Base-by-base conservation (phyloP, 2,113 vertebrate species). In the Oxyura jamaicensis region DNA sequence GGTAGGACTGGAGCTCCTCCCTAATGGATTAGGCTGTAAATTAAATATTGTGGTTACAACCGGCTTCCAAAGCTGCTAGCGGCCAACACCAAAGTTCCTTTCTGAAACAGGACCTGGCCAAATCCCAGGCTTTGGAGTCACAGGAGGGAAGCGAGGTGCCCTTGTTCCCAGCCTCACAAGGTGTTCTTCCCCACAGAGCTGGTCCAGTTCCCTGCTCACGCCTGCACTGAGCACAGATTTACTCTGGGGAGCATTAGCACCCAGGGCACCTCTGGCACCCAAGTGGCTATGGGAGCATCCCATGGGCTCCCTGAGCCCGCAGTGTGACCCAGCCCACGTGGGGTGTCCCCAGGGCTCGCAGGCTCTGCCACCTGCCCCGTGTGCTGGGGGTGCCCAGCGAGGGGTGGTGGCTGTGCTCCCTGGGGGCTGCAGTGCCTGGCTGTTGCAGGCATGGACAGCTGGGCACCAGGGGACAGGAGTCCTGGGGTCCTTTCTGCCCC, bases 21-120 rank as follows among this genome's bases (percentile, higher is more conserved):
- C 65, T 81, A 39, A 73, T 44, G 71, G 72, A 91, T 96, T 96
- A 88, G 65, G 36, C 74, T 94, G 63, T 50, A 92, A 92, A 96
- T 95, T 81, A 87, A 95, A 91, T 56, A 83, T n/a, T 35, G 9
- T 33, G 55, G 42, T 67, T 73, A 93, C 60, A 93, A 74, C 10
- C 65, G 50, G 35, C 53, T 95, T 66, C 63, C 44, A 77, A 86
- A 94, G 71, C 58, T 3, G 0, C 55, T 52, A 91, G 75, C 3
- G 11, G 65, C 59, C 68, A 63, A 20, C n/a, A n/a, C 18, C 58
- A 8, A 88, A 73, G n/a, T 36, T 84, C 18, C 52, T 79, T 58
- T 81, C 55, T 48, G 71, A 62, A 91, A 39, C 23, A 84, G 63
- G 89, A 73, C 11, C 28, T 36, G 42, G 46, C 44, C 73, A 93